A percentile compares a stretch with the other conserved stretches of the same genome.
phyloP scores from a whole-genome alignment of 2,113 vertebrate genomes.

The Barbus barbus region DNA sequence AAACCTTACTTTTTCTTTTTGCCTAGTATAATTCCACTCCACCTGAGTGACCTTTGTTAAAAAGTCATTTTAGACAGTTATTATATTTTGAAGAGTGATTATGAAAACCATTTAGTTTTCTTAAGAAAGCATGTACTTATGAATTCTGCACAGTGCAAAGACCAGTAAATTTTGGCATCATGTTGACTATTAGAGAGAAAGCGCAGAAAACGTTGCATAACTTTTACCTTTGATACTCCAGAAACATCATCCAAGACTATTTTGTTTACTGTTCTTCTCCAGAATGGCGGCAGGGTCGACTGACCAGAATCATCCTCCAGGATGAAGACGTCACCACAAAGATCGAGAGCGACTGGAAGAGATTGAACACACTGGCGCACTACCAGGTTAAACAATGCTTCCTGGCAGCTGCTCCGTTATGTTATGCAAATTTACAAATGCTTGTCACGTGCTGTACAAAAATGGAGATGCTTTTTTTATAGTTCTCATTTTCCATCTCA shows the following conservation, averaged over 20 bases:
- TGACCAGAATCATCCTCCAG: slow-evolving; percentile 85
- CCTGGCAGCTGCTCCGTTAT: slow-evolving; percentile 1
- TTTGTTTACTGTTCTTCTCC: background rate
- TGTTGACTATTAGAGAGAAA: background rate
- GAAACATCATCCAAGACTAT: background rate
- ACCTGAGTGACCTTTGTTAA: too few species aligned
- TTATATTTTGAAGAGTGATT: background rate
- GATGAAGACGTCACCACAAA: slow-evolving; percentile 91
- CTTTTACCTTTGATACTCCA: background rate
- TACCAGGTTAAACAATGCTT: slow-evolving; percentile 81
- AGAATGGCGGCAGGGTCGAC: slow-evolving; percentile 81
- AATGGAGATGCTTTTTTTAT: slow-evolving; percentile 7
- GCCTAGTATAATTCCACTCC: too few species aligned
- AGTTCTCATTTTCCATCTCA: slow-evolving; percentile 62
- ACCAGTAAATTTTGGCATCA: too few species aligned
- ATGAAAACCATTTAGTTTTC: too few species aligned
- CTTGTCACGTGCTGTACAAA: background rate
- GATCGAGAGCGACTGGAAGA: slow-evolving; percentile 87
- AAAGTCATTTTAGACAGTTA: too few species aligned
- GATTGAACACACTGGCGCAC: slow-evolving; percentile 86
- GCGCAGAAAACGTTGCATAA: background rate
- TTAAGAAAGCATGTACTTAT: background rate
- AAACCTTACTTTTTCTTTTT: too few species aligned
- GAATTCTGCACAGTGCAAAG: background rate
- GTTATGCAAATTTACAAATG: background rate